These are phyloP conservation scores for Anguilla rostrata DNA, from an alignment of 2,113 vertebrate species.

Conservation along the genomic window DNA sequence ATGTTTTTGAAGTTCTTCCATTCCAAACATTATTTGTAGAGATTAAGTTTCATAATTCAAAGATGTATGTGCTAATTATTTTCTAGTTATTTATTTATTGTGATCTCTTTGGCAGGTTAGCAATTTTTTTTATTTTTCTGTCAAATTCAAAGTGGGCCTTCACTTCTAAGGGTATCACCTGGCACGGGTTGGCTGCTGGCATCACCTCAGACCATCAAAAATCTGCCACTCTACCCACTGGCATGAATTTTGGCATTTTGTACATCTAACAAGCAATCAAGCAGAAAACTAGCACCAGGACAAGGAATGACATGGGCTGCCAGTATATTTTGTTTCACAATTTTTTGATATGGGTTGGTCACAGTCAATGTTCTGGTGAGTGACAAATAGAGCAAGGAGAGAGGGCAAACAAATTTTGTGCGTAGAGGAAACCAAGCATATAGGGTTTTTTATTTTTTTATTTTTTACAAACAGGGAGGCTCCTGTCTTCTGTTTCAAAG, in stretches of 20 bases:
- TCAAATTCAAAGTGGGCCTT: too few relatives aligned
- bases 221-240: too few relatives aligned
- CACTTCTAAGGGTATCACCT: too few relatives aligned
- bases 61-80: too few relatives aligned
- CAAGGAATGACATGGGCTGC: not conserved
- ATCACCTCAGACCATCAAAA: too few relatives aligned
- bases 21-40: not conserved
- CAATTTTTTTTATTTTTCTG: too few relatives aligned
- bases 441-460: not conserved
- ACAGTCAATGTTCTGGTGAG: not conserved
- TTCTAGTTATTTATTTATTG: too few relatives aligned
- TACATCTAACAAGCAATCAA: not conserved
- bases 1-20: too few relatives aligned
- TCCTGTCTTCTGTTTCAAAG: not conserved
- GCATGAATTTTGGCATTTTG: too few relatives aligned
- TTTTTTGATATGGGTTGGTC: not conserved
- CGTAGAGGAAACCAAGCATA: not conserved
- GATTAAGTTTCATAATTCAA: too few relatives aligned
- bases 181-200: too few relatives aligned
- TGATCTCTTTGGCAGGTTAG: too few relatives aligned
- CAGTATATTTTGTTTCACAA: not conserved
- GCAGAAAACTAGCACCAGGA: not conserved
- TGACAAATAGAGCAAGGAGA: not conserved
- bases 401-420: not conserved
- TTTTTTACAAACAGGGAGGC: not conserved